phyloP scores from a whole-genome alignment of 2,113 vertebrate species.

The Chrysochloris asiatica region DNA sequence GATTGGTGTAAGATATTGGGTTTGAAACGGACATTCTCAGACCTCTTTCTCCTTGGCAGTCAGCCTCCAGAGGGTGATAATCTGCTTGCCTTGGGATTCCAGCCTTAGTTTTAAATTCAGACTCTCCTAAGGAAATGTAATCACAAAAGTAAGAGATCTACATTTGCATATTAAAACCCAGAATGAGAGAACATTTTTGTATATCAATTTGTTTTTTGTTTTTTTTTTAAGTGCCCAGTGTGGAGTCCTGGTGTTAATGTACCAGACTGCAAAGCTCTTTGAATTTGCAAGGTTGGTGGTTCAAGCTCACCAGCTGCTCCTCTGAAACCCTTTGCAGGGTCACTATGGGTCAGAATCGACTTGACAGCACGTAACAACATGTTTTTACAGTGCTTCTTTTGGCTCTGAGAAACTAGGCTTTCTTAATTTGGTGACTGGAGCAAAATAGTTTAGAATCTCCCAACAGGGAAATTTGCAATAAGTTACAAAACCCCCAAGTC shows the following conservation, averaged over 20 bases:
- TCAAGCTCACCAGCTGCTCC: too few species aligned
- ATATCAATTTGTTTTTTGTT: background rate
- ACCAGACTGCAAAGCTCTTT: too few species aligned
- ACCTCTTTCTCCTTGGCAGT: background rate
- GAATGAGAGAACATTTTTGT: background rate
- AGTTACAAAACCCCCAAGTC: background rate
- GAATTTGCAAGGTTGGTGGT: too few species aligned
- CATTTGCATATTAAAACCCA: constrained; percentile 53
- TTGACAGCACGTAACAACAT: too few species aligned
- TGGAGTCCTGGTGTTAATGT: too few species aligned
- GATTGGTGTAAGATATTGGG: background rate
- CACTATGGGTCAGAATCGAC: too few species aligned
- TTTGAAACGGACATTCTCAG: constrained; percentile 34
- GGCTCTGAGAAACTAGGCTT: background rate
- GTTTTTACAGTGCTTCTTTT: too few species aligned
- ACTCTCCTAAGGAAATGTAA: background rate
- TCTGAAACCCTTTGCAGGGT: too few species aligned
- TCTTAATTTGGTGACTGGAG: background rate
- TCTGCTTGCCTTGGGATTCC: constrained; percentile 18
- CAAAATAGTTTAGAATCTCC: background rate
- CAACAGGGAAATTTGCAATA: background rate
- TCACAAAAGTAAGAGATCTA: background rate
- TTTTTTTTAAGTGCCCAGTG: background rate
- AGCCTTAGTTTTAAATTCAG: background rate
- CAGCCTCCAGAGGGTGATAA: background rate